Evolutionary conservation across 2,113 vertebrate genomes (phyloP), one percentile per base, ranked within the genome.

Genomic region (Corvus moneduloides): DNA sequence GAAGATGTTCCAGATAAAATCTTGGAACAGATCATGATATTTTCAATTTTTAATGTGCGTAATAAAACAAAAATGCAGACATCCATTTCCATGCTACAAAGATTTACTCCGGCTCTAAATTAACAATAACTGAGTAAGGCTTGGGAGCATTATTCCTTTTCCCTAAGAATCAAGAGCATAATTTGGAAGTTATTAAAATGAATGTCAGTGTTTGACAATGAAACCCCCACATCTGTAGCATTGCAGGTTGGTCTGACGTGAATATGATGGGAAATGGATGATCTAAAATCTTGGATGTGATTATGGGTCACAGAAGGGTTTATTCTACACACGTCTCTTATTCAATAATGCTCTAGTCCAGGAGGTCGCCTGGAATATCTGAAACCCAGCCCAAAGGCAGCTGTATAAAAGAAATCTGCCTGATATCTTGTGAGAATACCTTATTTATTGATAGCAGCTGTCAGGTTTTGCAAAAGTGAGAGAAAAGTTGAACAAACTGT

Each of bases 1-100:
- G 94, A 96, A 87, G 73, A 54, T 41, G n/a, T 85, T 96, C 81
- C 93, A 95, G 74, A 96, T 91, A 89, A 87, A 93, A 94, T 94
- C 74, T 89, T 96, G 95, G 90, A 94, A 83, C 66, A 14, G 62
- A 82, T 68, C 22, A 44, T n/a, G 69, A 61, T 95, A 75, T 94
- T 94, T 96, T 91, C 71, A 54, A 85, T 93, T 93, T 95, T 95
- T 91, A 96, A 94, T 95, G 73, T n/a, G 17, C 0, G 2, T 82
- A 91, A 87, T 95, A 89, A 91, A 93, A 93, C 93, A 78, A 87
- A 95, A 87, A 93, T 78, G 63, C 16, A 72, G 78, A 44, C 43
- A 75, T 92, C 61, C 71, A 82, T 91, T 78, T 84, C 43, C 32
- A 33, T 8, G 61, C 84, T 75, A 6, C 77, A 64, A 55, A 89